Percentiles rank a stretch among this genome's conserved stretches.
Conservation (phyloP, 2,888 invertebrate genomes). For the Cephus pygmeus region DNA sequence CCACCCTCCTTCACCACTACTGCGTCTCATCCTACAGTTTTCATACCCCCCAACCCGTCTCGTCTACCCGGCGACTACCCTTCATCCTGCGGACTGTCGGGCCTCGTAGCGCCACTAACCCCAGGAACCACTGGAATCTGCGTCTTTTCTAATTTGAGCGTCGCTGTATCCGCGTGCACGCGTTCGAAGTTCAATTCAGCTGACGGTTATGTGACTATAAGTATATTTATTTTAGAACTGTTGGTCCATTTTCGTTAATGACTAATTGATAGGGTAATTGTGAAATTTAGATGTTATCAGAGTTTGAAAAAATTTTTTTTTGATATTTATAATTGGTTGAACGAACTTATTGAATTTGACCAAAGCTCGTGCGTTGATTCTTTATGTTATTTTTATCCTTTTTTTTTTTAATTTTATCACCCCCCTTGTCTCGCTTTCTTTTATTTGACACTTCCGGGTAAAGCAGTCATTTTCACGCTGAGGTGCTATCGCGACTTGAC, state of each 20-base stretch:
- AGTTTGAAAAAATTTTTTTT: background rate
- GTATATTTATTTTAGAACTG: background rate
- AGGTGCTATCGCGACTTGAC: conserved; percentile 1
- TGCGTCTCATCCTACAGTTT: background rate
- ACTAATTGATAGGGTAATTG: background rate
- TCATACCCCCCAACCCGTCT: background rate
- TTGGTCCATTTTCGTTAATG: background rate
- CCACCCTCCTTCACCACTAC: background rate
- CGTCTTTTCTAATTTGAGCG: background rate
- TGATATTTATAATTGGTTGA: background rate
- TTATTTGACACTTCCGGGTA: background rate
- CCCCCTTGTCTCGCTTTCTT: background rate
- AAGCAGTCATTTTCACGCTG: conserved; percentile 62
- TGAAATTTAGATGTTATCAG: background rate
- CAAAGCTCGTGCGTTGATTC: background rate
- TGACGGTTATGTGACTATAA: background rate
- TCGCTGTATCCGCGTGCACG: background rate
- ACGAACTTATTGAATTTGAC: background rate
- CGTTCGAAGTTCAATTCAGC: background rate
- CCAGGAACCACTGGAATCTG: background rate
- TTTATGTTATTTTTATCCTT: background rate
- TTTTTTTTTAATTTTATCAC: background rate
- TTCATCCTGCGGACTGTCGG: background rate
- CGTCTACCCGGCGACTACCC: background rate
- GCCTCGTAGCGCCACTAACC: background rate